phyloP scores from a whole-genome alignment of 2,113 vertebrate genomes.

The Xiphorhynchus elegans region DNA sequence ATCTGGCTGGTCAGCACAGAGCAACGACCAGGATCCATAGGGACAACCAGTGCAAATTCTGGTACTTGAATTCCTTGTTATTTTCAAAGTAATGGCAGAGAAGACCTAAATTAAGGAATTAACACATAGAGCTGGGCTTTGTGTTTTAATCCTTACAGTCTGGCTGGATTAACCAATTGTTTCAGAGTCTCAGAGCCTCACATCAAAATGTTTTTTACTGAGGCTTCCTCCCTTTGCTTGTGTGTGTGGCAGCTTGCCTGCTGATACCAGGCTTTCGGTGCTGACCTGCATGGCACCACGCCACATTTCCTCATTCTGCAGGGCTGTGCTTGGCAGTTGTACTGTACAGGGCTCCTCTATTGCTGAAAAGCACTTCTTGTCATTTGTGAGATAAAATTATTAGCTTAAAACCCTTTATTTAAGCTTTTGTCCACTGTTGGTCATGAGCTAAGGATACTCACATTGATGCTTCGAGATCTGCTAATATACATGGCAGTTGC shows the following conservation, averaged over 20 bases:
- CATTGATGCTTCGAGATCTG: neutral
- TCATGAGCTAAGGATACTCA: neutral
- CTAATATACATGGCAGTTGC: neutral
- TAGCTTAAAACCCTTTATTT: neutral
- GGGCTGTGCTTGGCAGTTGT: neutral
- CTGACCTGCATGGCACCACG: rapidly evolving
- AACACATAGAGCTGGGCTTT: neutral
- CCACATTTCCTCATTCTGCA: rapidly evolving
- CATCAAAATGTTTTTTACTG: neutral
- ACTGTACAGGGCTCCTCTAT: neutral
- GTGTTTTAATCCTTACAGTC: neutral
- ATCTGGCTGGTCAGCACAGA: neutral
- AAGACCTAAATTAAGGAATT: neutral
- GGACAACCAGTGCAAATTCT: neutral
- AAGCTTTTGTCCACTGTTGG: neutral
- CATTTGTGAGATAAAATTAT: neutral
- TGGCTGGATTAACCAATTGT: neutral
- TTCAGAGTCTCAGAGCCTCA: neutral
- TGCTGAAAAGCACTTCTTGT: neutral
- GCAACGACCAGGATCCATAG: neutral
- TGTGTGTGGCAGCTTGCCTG: neutral
- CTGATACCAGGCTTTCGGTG: rapidly evolving
- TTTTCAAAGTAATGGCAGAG: neutral
- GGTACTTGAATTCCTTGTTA: neutral
- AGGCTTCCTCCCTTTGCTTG: neutral